Evolutionary conservation across 2,113 vertebrate species (phyloP), one percentile per base, ranked within the genome.

Genomic region (Pardalotus punctatus): DNA sequence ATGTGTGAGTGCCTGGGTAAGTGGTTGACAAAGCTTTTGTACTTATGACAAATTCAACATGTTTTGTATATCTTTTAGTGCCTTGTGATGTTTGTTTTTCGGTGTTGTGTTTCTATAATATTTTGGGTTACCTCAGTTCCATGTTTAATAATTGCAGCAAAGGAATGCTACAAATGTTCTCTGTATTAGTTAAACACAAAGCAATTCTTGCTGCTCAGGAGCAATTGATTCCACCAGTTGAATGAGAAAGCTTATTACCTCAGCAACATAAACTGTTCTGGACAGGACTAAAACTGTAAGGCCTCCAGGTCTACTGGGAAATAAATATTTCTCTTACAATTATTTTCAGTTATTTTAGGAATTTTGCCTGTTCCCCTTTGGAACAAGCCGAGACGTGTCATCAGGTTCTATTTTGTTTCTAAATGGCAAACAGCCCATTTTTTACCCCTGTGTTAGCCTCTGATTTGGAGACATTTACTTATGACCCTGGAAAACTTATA

Each of bases 1-100:
- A 97, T 99, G 99, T 43, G 99, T 99, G 97, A 99, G 99, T 77
- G 99, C 99, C 88, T 99, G 99, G 99, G 99, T 99, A 99, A 76
- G 99, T 96, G 58, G 45, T 36, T 86, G 78, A 81, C 60, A 91
- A 79, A 78, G 25, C 48, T 79, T 91, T 82, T 51, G 29, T 86
- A 71, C 33, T 79, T 79, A 40, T 0, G 4, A 62, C 12, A 92
- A 64, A 88, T 80, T 86, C 42, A 50, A 18, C 12, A 14, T 24
- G 10, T 24, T 88, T 65, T 81, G 11, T 23, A 2, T 54, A 54
- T 69, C 31, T 78, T 28, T 67, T 47, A 35, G 4, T 81, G 12
- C 20, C 24, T 82, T 50, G 14, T 57, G 42, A 45, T 33, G 14
- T 28, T 29, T 88, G 11, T 22, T 42, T 74, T 78, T 86, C 31